phyloP scores from a whole-genome alignment of 2,888 invertebrate genomes.

The Drosophila phalerata region DNA sequence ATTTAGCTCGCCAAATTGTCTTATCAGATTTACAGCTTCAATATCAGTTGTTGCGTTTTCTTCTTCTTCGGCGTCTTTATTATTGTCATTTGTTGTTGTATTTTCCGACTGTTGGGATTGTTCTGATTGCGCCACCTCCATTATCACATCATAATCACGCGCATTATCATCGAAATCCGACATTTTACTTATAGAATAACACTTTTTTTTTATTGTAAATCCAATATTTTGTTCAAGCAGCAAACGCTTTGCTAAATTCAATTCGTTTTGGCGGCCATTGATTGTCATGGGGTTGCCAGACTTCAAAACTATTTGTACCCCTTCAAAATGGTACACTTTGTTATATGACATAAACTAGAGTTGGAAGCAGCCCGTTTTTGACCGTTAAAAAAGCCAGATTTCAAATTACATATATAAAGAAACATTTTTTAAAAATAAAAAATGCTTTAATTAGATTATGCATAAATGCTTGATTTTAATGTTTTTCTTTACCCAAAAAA shows the following conservation, averaged over 20 bases:
- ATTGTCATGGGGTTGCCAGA: slow-evolving; percentile 1
- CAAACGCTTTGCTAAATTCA: neutral
- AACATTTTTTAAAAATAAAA: too few species aligned
- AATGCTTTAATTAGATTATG: too few species aligned
- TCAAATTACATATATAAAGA: too few species aligned
- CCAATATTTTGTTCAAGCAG: neutral
- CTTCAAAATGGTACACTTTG: neutral
- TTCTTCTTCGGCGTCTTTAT: neutral
- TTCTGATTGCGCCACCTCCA: neutral
- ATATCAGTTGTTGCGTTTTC: neutral
- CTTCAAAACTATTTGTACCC: neutral
- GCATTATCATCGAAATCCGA: slow-evolving; percentile 8
- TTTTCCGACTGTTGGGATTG: too few species aligned
- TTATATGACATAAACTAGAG: too few species aligned
- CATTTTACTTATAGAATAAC: slow-evolving; percentile 12
- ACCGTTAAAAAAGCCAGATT: too few species aligned
- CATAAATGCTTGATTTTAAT: too few species aligned
- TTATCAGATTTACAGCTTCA: neutral
- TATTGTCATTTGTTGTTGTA: too few species aligned
- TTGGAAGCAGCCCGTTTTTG: too few species aligned
- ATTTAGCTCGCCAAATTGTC: neutral
- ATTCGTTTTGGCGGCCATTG: slow-evolving; percentile 6
- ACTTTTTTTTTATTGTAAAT: neutral
- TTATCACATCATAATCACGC: neutral
- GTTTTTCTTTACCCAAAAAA: too few species aligned